A percentile compares a stretch with the other conserved stretches of the same genome.
Conservation (phyloP, 2,888 invertebrate genomes). For the Marronus borbonicus region DNA sequence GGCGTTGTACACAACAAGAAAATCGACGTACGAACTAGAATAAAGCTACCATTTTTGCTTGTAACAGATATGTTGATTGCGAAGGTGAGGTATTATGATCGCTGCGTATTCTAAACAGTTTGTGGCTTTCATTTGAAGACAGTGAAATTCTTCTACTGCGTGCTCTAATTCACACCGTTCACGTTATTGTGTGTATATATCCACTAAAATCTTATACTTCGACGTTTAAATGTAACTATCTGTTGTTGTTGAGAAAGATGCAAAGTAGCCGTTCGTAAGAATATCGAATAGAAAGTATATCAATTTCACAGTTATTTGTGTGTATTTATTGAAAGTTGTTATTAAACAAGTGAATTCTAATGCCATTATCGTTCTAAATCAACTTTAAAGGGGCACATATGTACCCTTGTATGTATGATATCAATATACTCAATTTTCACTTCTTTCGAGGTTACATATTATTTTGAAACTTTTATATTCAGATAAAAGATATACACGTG, state of each 20-base stretch:
- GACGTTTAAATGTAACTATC: slow-evolving; percentile 3
- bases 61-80: slow-evolving; percentile 2
- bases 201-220: not conserved
- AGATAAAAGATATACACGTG: no score
- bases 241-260: not conserved
- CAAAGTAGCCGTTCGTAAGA: no score
- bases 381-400: no score
- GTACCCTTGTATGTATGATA: no score
- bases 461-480: no score
- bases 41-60: slow-evolving; percentile 16
- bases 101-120: not conserved
- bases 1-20: not conserved
- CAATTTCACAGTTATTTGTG: no score
- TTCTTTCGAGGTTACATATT: no score
- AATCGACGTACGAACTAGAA: slow-evolving; percentile 1
- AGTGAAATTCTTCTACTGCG: not conserved
- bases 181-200: not conserved
- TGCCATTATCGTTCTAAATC: no score
- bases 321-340: no score
- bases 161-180: slow-evolving; percentile 6
- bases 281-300: no score
- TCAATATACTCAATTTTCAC: no score
- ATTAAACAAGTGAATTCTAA: no score
- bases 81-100: slow-evolving; percentile 6
- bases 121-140: not conserved